A percentile compares a stretch with the other conserved stretches of the same genome.
These are phyloP conservation scores for Apotomis turbidana DNA, from an alignment of 2,888 invertebrate species.

Conservation along the genomic window DNA sequence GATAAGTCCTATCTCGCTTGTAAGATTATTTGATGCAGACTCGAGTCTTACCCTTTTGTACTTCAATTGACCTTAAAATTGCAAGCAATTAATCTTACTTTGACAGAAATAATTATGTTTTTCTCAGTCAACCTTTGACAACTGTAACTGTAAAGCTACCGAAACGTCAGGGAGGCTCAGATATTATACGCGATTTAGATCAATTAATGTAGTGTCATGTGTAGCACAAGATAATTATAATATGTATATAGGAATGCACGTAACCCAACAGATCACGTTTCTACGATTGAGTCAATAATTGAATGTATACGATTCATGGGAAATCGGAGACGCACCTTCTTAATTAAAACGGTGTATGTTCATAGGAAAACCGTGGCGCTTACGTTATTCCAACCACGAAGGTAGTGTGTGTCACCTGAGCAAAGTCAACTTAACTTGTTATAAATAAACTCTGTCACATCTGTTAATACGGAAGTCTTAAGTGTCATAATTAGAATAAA, in stretches of 20 bases:
- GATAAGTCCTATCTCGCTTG: too few relatives aligned
- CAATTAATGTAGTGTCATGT: background rate
- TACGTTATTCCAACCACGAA: background rate
- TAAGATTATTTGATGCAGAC: too few relatives aligned
- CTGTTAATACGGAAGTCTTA: constrained; percentile 10
- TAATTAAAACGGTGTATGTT: background rate
- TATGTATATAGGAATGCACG: background rate
- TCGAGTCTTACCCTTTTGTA: too few relatives aligned
- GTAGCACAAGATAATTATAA: constrained; percentile 3
- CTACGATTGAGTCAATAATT: background rate
- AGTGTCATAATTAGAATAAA: background rate
- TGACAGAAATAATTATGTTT: too few relatives aligned
- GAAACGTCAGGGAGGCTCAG: too few relatives aligned
- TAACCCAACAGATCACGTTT: constrained; percentile 33
- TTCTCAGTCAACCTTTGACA: too few relatives aligned
- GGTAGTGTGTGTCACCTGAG: constrained; percentile 6
- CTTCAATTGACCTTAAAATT: background rate
- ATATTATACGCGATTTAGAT: too few relatives aligned
- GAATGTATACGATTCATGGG: constrained; percentile 4
- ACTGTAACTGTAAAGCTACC: too few relatives aligned
- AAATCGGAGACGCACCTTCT: constrained; percentile 2
- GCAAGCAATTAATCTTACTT: too few relatives aligned
- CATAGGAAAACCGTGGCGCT: background rate
- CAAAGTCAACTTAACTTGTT: background rate
- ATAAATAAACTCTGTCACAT: background rate